These are phyloP conservation scores for Lithodes maja DNA, from an alignment of 2,888 invertebrate species.

Conservation along the genomic window DNA sequence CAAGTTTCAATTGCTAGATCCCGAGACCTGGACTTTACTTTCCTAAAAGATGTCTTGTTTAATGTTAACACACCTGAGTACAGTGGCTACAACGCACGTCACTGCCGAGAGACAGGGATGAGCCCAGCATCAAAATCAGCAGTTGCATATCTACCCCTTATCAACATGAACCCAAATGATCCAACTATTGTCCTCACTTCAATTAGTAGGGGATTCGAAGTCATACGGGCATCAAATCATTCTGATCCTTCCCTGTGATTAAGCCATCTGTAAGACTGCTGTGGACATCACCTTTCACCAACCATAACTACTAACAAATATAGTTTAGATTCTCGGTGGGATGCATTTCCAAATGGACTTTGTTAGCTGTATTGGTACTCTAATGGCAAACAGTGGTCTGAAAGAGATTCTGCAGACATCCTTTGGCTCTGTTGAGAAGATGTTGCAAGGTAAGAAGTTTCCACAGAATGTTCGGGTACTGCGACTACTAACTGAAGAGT, in stretches of 20 bases:
- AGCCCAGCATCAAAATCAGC: constrained; percentile 2
- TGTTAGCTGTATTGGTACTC: not conserved
- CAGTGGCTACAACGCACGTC: constrained; percentile 21
- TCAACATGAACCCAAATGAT: not conserved
- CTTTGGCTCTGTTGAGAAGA: not conserved
- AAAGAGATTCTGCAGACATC: not conserved
- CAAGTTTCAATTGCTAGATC: not conserved
- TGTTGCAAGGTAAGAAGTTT: not conserved
- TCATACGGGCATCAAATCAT: not conserved
- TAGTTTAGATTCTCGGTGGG: not conserved
- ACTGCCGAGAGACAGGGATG: constrained; percentile 1
- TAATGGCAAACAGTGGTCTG: not conserved
- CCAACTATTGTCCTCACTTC: not conserved
- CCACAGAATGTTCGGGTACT: not conserved
- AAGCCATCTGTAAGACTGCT: not conserved
- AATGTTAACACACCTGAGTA: not conserved
- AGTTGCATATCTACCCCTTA: not conserved
- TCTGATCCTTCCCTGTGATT: not conserved
- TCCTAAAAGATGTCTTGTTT: constrained; percentile 8
- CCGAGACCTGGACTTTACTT: constrained; percentile 4
- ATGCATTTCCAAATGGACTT: not conserved
- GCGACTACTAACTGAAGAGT: not conserved
- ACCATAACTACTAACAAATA: not conserved
- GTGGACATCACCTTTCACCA: not conserved
- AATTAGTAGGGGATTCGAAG: not conserved